Evolutionary conservation across 2,888 invertebrate genomes (phyloP), one percentile per base, ranked within the genome.

Genomic region (Neoitamus cyanurus): DNA sequence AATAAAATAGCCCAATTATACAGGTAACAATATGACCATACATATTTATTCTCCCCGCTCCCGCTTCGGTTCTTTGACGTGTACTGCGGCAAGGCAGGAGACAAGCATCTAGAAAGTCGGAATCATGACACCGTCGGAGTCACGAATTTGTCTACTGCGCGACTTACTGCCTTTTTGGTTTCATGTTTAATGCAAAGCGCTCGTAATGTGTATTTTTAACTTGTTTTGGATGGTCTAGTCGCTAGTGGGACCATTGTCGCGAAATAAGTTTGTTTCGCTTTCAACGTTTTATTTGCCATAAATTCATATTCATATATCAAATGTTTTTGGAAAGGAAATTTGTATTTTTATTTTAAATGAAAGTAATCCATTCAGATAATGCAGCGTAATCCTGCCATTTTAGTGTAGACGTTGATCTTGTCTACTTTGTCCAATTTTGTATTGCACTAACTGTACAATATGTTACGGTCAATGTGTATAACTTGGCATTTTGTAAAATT

Each of bases 1-100:
- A 75, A 75, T 75, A 34, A 75, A 75, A 36, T 31, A 31, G 70
- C 30, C 31, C 70, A 70, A 70, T 70, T 70, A 70, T 70, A 69
- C 28, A 28, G 25, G 31, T n/a, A 28, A 69, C n/a, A 69, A 28
- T 69, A 70, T 70, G 70, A 31, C 30, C 70, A 70, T 30, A 70
- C 70, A 70, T 70, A 70, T 31, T 31, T 70, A 70, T 70, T 31
- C 9, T 42, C 13, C n/a, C 42, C 42, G 42, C n/a, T 13, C 42
- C 42, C 13, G 42, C 42, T 42, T n/a, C 20, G 58, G 20, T 9
- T 4, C n/a, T 15, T 20, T 58, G 58, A 58, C 58, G 58, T 58
- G 9, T 7, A 58, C 58, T 58, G 58, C 58, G 58, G 58, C 58
- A 58, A 58, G 37, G 20, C 25, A 58, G 7, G 58, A 58, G 58